Base-by-base conservation (phyloP, 1,140 invertebrate genomes). In the Cecropterus lyciades region DNA sequence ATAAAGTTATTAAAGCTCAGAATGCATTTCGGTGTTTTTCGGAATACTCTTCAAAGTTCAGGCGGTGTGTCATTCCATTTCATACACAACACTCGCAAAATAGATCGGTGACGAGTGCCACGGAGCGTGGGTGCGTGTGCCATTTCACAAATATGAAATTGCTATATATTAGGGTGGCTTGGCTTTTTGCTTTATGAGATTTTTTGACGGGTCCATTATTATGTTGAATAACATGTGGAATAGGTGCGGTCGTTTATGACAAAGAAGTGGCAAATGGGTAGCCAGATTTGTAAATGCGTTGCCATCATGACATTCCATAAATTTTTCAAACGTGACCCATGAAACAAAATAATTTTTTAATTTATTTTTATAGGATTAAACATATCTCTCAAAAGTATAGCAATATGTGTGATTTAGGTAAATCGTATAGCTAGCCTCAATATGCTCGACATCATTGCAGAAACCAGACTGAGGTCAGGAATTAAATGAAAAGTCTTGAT, bases 61-160 rank as follows among this genome's bases (percentile, higher is more conserved):
- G 67, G 68, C 70, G 75, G 81, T 81, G 81, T 81, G 85, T 88
- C 82, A 88, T 89, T 87, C 80, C 79, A 87, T 89, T 91, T 89
- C 85, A 87, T 87, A 84, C 82, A 85, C 82, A 82, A 84, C 84
- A 82, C 87, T 87, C 82, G 74, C 80, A 79, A 85, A 85, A 89
- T 89, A 84, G 84, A 91, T 90, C 84, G 83, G 83, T 89, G 89
- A 87, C 87, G 86, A 87, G 76, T 77, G 72, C 72, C 67, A 67
- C 52, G 65, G 51, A 67, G 68, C 79, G 63, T 72, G 77, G 55
- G 69, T 79, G 79, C 73, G 79, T 79, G 73, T 87, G 78, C 80
- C 84, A 87, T 89, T 90, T 89, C 79, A 80, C 77, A 82, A 90
- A 91, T 87, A 91, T 89, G 84, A 89, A 91, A 89, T 91, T 85